Evolutionary conservation across 1,140 invertebrate species (phyloP).

Genomic region (Hyphantria cunea): DNA sequence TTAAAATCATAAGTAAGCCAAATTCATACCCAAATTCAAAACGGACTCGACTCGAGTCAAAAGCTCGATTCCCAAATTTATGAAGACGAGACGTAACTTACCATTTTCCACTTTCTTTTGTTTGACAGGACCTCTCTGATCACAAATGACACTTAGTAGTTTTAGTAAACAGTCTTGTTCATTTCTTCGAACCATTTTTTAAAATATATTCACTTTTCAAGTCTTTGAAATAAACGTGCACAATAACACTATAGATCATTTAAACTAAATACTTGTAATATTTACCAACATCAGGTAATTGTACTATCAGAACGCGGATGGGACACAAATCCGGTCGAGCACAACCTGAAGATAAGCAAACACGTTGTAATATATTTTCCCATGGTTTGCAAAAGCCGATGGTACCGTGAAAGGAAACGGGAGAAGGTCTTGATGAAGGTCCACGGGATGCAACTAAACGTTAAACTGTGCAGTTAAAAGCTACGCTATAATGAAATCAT

Average conservation of each 20-base stretch:
- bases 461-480: too few species aligned
- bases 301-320: constrained; percentile 4
- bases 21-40: too few species aligned
- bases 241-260: too few species aligned
- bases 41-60: too few species aligned
- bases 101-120: constrained; percentile 39
- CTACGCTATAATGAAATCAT: too few species aligned
- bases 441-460: too few species aligned
- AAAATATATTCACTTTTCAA: background rate
- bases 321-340: constrained; percentile 2
- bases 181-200: constrained; percentile 57
- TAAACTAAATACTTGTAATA: background rate
- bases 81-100: constrained; percentile 34
- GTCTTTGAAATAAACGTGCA: too few species aligned
- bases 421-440: background rate
- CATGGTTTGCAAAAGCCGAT: background rate
- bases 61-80: background rate
- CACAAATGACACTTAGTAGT: constrained; percentile 56
- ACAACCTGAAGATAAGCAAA: constrained; percentile 1
- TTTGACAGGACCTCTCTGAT: constrained; percentile 43
- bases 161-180: constrained; percentile 59
- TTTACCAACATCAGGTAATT: background rate
- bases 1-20: too few species aligned
- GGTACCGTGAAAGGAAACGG: constrained; percentile 3
- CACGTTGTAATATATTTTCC: background rate